These are phyloP conservation scores for Drosophila nannoptera DNA, from an alignment of 1,140 invertebrate genomes.

Conservation along the genomic window DNA sequence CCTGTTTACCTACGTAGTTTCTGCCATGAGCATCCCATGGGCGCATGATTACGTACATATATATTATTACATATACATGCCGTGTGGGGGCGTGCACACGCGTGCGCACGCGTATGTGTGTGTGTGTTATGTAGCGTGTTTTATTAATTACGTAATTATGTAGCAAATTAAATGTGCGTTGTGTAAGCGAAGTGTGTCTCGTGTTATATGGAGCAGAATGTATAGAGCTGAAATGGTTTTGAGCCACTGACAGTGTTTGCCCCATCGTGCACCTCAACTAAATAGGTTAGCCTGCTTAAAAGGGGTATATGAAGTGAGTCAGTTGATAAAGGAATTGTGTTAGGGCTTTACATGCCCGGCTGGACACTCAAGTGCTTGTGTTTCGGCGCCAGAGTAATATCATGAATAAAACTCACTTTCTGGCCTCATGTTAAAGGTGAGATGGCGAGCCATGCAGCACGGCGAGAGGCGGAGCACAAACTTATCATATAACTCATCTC, in stretches of 20 bases:
- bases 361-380: slow-evolving; percentile 9
- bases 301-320: slow-evolving; percentile 22
- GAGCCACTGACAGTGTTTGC: slow-evolving; percentile 55
- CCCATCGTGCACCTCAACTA: slow-evolving; percentile 41
- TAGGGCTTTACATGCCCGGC: slow-evolving; percentile 44
- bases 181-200: slow-evolving; percentile 19
- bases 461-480: too few species aligned
- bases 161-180: slow-evolving; percentile 70
- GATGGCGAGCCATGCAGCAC: too few species aligned
- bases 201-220: slow-evolving; percentile 30
- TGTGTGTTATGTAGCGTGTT: slow-evolving; percentile 41
- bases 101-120: not conserved
- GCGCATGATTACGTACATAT: not conserved
- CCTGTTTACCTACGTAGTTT: slow-evolving; percentile 54
- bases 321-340: slow-evolving; percentile 52
- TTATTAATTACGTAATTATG: slow-evolving; percentile 76
- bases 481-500: too few species aligned
- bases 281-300: slow-evolving; percentile 64
- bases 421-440: not conserved
- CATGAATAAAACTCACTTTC: slow-evolving; percentile 11
- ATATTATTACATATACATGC: too few species aligned
- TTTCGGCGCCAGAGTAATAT: slow-evolving; percentile 13
- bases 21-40: slow-evolving; percentile 28
- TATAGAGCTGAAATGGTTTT: slow-evolving; percentile 17
- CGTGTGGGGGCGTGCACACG: too few species aligned